These are phyloP conservation scores for Rhinella marina DNA, from an alignment of 2,797 vertebrate species.

Conservation along the genomic window DNA sequence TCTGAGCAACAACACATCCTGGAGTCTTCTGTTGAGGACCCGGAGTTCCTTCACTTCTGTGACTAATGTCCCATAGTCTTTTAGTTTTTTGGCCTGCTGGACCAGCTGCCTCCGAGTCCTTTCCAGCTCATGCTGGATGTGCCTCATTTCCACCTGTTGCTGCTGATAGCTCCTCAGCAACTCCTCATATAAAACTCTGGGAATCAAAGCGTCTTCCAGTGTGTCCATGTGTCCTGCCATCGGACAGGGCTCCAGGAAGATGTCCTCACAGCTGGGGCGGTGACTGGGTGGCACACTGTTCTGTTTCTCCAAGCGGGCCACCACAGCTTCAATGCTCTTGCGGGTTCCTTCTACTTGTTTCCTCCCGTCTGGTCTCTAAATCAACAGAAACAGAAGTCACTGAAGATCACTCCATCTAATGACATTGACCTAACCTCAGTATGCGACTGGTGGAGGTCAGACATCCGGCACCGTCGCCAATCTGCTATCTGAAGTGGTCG, in stretches of 20 bases:
- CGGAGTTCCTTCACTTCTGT: slow-evolving; percentile 98
- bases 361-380: slow-evolving; percentile 78
- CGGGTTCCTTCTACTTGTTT: slow-evolving; percentile 79
- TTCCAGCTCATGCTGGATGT: slow-evolving; percentile 96
- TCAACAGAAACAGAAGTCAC: slow-evolving; percentile 42
- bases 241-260: slow-evolving; percentile 83
- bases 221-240: slow-evolving; percentile 81
- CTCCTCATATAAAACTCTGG: slow-evolving; percentile 94
- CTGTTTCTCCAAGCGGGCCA: slow-evolving; percentile 91
- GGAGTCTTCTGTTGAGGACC: slow-evolving; percentile 96
- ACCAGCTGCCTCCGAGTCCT: slow-evolving; percentile 95
- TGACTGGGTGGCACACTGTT: slow-evolving; percentile 86
- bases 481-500: no score
- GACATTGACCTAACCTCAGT: no score
- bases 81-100: slow-evolving; percentile 98
- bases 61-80: slow-evolving; percentile 94
- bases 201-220: slow-evolving; percentile 81
- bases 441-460: no score
- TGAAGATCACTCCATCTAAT: neutral
- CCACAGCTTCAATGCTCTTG: slow-evolving; percentile 97
- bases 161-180: slow-evolving; percentile 95
- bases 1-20: slow-evolving; percentile 96
- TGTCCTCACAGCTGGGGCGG: slow-evolving; percentile 83
- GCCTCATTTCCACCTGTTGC: slow-evolving; percentile 96
- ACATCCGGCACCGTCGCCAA: no score